Evolutionary conservation across 2,797 vertebrate genomes (phyloP).

Genomic region (Coregonus sp.): DNA sequence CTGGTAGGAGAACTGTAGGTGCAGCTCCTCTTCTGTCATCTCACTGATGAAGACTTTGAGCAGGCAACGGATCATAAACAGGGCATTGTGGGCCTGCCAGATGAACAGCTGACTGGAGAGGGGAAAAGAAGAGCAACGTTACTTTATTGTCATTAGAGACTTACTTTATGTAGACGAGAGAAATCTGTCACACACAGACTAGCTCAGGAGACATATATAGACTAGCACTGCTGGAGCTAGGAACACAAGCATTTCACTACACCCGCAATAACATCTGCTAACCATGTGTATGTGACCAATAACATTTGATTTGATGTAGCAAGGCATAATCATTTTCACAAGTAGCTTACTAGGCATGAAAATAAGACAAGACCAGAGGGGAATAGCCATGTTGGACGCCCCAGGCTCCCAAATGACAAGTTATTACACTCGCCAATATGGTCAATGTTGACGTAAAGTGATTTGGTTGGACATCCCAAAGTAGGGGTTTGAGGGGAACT

Average conservation of each 20-base stretch:
- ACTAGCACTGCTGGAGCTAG: no score
- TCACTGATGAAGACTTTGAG: constrained; percentile 93
- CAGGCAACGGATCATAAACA: constrained; percentile 95
- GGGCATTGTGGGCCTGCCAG: constrained; percentile 97
- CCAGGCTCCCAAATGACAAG: no score
- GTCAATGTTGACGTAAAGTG: background rate
- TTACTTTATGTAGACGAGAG: background rate
- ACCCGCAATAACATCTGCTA: no score
- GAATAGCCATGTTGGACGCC: no score
- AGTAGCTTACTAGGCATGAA: no score
- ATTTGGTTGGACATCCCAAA: background rate
- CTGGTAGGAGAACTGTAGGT: constrained; percentile 89
- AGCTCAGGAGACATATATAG: background rate
- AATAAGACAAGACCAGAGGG: no score
- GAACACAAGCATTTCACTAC: no score
- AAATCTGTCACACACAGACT: background rate
- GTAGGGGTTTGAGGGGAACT: background rate
- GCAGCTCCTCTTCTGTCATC: constrained; percentile 91
- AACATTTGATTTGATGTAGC: no score
- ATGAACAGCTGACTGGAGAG: constrained; percentile 93
- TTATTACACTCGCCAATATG: background rate
- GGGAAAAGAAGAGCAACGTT: constrained; percentile 39
- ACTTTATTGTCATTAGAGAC: background rate
- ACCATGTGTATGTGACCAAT: no score
- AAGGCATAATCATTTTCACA: no score